phyloP scores from a whole-genome alignment of 2,113 vertebrate species.

The Grantiella picta region DNA sequence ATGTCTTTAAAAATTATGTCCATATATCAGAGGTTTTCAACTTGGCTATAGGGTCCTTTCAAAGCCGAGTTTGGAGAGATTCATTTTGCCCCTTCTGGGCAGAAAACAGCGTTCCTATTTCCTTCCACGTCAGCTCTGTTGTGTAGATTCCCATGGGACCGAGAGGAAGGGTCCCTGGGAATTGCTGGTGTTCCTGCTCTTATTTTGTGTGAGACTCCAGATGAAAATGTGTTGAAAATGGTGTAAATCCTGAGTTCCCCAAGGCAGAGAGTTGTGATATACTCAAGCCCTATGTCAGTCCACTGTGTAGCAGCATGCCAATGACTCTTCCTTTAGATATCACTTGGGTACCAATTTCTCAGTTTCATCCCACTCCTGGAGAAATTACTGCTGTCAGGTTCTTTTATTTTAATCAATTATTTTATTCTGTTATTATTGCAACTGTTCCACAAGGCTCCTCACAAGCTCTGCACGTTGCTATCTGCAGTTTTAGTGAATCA shows the following conservation, averaged over 20 bases:
- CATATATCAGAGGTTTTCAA: not conserved
- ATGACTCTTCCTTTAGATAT: not conserved
- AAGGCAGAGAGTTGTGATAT: not conserved
- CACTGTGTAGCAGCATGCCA: not conserved
- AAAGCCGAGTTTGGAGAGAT: not conserved
- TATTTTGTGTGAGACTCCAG: not conserved
- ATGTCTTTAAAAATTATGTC: not conserved
- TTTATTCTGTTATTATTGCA: not conserved
- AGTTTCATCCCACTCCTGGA: not conserved
- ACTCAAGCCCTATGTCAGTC: not conserved
- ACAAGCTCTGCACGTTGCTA: not conserved
- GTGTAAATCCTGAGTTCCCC: not conserved
- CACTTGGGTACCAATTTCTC: not conserved
- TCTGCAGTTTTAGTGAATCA: not conserved
- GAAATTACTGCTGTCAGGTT: not conserved
- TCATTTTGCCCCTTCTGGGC: not conserved
- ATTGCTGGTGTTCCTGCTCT: not conserved
- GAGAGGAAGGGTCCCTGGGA: not conserved
- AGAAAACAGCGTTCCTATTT: not conserved
- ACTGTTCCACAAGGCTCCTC: not conserved
- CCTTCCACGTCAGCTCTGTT: not conserved
- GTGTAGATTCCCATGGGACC: not conserved
- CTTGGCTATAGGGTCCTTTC: not conserved
- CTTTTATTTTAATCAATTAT: not conserved
- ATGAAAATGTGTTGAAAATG: not conserved